Conservation (phyloP, 2,888 invertebrate genomes). For the Parochlus steinenii region DNA sequence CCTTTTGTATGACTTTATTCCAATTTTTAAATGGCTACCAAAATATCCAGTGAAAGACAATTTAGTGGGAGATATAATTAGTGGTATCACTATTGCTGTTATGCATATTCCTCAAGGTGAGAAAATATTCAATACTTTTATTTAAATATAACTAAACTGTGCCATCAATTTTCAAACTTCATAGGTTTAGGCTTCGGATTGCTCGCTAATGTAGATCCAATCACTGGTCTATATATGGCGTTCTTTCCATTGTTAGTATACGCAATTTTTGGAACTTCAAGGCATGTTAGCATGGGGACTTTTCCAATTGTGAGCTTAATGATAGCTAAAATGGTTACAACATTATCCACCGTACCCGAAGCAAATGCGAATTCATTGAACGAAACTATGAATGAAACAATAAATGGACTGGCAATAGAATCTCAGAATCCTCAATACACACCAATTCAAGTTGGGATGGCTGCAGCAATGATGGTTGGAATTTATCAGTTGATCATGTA, state of each 20-base stretch:
- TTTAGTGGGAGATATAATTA: conserved; percentile 51
- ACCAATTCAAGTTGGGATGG: conserved; percentile 43
- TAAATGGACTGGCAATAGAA: background rate
- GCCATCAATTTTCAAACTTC: conserved; percentile 1
- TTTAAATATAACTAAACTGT: background rate
- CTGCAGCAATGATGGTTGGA: conserved; percentile 55
- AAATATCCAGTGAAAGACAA: conserved; percentile 41
- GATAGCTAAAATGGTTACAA: conserved; percentile 57
- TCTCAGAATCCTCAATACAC: background rate
- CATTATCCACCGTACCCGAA: conserved; percentile 32
- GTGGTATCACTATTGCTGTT: conserved; percentile 68
- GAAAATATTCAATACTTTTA: conserved; percentile 16
- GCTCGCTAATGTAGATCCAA: conserved; percentile 46
- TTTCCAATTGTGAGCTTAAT: conserved; percentile 74
- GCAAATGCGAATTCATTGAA: conserved; percentile 7
- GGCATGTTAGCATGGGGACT: conserved; percentile 68
- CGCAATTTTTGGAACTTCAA: conserved; percentile 64
- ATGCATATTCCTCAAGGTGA: conserved; percentile 73
- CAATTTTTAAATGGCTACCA: conserved; percentile 43
- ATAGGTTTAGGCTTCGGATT: conserved; percentile 52
- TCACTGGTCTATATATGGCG: conserved; percentile 60
- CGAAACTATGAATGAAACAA: background rate
- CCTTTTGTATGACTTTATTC: conserved; percentile 26
- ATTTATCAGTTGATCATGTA: conserved; percentile 48
- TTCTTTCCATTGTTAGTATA: conserved; percentile 75